phyloP scores from a whole-genome alignment of 2,888 invertebrate genomes.

The Altica lythri region DNA sequence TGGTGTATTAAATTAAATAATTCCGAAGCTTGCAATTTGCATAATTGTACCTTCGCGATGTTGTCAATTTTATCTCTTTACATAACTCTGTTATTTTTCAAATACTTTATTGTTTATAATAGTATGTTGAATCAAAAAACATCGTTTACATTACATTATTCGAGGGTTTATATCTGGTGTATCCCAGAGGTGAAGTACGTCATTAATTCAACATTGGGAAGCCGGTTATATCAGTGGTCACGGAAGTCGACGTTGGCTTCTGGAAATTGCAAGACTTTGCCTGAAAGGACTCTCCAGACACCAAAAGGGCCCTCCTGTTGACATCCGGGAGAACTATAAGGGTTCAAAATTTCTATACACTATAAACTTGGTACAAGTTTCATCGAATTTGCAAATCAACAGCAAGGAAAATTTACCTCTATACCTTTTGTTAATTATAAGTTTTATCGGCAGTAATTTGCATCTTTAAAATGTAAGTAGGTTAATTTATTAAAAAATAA shows the following conservation, averaged over 20 bases:
- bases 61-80: too few species aligned
- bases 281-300: slow-evolving; percentile 14
- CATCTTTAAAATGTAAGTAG: too few species aligned
- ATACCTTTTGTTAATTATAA: too few species aligned
- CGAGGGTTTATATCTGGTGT: background rate
- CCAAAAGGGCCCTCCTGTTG: slow-evolving; percentile 11
- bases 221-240: slow-evolving; percentile 14
- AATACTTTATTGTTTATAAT: too few species aligned
- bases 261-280: slow-evolving; percentile 19
- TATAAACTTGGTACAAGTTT: slow-evolving; percentile 2
- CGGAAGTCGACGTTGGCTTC: slow-evolving; percentile 11
- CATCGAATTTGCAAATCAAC: slow-evolving; percentile 1
- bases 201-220: slow-evolving; percentile 17
- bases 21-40: too few species aligned
- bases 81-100: too few species aligned
- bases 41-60: too few species aligned
- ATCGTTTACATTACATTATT: too few species aligned
- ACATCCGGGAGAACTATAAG: slow-evolving; percentile 6
- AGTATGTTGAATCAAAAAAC: too few species aligned
- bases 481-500: too few species aligned
- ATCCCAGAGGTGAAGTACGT: slow-evolving; percentile 13
- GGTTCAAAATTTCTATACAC: background rate
- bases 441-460: too few species aligned
- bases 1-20: slow-evolving; percentile 14
- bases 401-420: too few species aligned